A percentile compares a stretch with the other conserved stretches of the same genome.
Evolutionary conservation across 1,140 invertebrate species (phyloP).

Genomic region (Drosophila nebulosa): DNA sequence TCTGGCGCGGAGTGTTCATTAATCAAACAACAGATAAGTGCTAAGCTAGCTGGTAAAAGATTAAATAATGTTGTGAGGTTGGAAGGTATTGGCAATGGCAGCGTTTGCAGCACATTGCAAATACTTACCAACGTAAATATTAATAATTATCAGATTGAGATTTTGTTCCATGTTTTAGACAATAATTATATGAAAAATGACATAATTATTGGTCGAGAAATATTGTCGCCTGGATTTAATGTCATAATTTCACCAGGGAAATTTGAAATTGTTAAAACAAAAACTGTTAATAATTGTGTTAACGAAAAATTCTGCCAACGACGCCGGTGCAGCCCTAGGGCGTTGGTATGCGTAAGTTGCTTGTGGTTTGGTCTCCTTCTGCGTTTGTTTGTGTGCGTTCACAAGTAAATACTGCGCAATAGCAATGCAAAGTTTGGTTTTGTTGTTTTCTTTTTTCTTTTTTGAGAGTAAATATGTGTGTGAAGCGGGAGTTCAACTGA

Average conservation of each 20-base stretch:
- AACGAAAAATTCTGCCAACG: background rate
- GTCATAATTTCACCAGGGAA: slow-evolving; percentile 19
- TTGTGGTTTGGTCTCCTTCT: too few species aligned
- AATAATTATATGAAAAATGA: slow-evolving; percentile 29
- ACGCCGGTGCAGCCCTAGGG: too few species aligned
- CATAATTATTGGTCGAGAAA: slow-evolving; percentile 34
- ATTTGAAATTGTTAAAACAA: slow-evolving; percentile 31
- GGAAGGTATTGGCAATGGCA: background rate
- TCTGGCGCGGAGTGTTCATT: slow-evolving; percentile 13
- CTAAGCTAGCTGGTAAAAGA: slow-evolving; percentile 6
- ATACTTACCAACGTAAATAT: background rate
- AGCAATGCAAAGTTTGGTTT: too few species aligned
- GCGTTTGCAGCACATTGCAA: background rate
- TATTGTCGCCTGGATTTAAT: slow-evolving; percentile 18
- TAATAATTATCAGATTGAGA: slow-evolving; percentile 20
- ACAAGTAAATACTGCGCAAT: too few species aligned
- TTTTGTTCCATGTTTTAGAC: slow-evolving; percentile 31
- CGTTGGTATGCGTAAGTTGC: too few species aligned
- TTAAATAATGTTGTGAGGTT: background rate
- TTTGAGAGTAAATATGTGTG: too few species aligned
- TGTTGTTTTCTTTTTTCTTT: too few species aligned
- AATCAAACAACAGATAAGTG: slow-evolving; percentile 14
- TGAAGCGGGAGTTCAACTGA: too few species aligned
- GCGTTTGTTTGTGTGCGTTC: too few species aligned
- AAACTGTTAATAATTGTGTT: background rate